Percentiles rank a stretch among this genome's conserved stretches.
These are phyloP conservation scores for Herpailurus yagouaroundi DNA, from an alignment of 2,113 vertebrate species.

Conservation along the genomic window DNA sequence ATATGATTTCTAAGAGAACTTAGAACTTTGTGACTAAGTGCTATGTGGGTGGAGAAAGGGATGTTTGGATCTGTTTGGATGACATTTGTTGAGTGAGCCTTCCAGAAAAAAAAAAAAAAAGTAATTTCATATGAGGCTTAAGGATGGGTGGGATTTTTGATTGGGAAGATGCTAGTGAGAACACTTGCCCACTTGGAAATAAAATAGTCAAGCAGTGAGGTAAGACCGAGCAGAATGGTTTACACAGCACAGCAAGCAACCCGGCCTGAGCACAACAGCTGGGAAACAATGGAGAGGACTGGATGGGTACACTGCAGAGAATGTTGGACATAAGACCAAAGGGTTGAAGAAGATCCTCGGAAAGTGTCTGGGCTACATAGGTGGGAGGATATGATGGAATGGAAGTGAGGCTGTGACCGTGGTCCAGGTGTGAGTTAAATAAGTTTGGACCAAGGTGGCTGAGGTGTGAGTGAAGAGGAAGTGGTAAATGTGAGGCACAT, in stretches of 20 bases:
- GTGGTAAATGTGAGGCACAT: neutral
- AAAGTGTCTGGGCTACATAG: neutral
- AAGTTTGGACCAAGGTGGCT: neutral
- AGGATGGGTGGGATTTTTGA: neutral
- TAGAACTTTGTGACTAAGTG: slow-evolving; percentile 17
- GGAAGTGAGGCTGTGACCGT: neutral
- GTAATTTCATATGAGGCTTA: slow-evolving; percentile 13
- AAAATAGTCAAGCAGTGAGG: neutral
- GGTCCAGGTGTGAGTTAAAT: neutral
- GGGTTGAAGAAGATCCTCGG: neutral
- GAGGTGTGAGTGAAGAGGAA: neutral
- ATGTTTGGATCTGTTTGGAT: neutral
- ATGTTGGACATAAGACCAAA: neutral
- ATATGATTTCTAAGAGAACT: slow-evolving; percentile 12
- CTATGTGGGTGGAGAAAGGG: neutral
- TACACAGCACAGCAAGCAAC: neutral
- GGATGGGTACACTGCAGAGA: neutral
- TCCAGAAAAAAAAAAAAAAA: neutral
- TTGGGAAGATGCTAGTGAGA: neutral
- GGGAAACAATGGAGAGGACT: neutral
- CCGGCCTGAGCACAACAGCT: neutral
- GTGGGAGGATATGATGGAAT: neutral
- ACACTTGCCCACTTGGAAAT: neutral
- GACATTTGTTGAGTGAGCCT: neutral
- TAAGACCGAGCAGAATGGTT: neutral